A percentile compares a stretch with the other conserved stretches of the same genome.
phyloP scores from a whole-genome alignment of 2,113 vertebrate species.

The Laterallus jamaicensis region DNA sequence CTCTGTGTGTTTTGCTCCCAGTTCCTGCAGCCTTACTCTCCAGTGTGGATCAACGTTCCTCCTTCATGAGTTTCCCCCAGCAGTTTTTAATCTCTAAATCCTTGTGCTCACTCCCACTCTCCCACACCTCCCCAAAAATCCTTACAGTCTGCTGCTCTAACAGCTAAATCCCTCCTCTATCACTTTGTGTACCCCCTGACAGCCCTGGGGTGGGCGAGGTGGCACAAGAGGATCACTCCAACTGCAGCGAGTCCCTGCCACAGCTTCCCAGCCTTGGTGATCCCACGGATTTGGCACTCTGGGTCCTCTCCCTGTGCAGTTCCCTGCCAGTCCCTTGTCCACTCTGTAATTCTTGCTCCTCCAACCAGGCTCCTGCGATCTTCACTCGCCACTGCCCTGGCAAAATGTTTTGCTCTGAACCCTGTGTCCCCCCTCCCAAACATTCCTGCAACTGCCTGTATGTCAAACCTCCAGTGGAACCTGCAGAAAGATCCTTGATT shows the following conservation, averaged over 20 bases:
- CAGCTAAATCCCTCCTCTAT: not conserved
- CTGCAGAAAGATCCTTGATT: not conserved
- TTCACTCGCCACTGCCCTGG: fast-evolving
- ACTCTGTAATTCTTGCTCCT: not conserved
- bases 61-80: fast-evolving
- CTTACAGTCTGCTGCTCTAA: not conserved
- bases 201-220: not conserved
- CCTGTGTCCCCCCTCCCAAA: not conserved
- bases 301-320: fast-evolving
- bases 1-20: not conserved
- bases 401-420: not conserved
- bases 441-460: fast-evolving
- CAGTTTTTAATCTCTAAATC: not conserved
- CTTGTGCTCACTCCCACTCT: not conserved
- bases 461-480: fast-evolving
- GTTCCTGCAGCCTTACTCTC: not conserved
- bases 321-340: not conserved
- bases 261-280: not conserved
- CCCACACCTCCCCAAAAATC: not conserved
- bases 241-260: fast-evolving
- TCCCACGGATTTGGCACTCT: fast-evolving
- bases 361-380: not conserved
- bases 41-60: not conserved
- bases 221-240: fast-evolving
- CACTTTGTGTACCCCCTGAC: not conserved